phyloP scores from a whole-genome alignment of 1,140 invertebrate species.

The Macrobrachium nipponense region DNA sequence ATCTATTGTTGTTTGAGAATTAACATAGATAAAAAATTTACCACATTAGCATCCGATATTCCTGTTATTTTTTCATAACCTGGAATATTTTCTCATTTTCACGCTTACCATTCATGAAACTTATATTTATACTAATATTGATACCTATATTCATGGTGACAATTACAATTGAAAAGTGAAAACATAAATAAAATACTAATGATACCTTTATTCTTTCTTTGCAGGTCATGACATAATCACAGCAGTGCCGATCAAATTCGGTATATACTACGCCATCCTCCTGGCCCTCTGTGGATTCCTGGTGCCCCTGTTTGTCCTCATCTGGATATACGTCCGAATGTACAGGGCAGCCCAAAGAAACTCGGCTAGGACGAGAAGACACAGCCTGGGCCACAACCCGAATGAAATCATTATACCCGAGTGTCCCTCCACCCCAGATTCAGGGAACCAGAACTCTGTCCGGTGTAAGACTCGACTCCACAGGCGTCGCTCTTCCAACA shows the following conservation, averaged over 20 bases:
- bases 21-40: too few relatives aligned
- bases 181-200: too few relatives aligned
- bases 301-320: conserved; percentile 71
- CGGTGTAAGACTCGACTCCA: conserved; percentile 60
- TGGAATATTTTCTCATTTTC: too few relatives aligned
- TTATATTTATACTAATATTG: too few relatives aligned
- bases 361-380: conserved; percentile 72
- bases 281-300: conserved; percentile 69
- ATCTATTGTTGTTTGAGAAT: too few relatives aligned
- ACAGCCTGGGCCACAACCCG: conserved; percentile 70
- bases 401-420: conserved; percentile 64
- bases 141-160: too few relatives aligned
- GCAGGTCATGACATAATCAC: conserved; percentile 39
- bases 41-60: too few relatives aligned
- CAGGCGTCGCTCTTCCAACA: conserved; percentile 67
- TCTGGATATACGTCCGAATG: conserved; percentile 74
- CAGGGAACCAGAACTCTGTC: conserved; percentile 64
- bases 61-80: too few relatives aligned
- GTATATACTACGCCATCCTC: conserved; percentile 56
- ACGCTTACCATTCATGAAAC: too few relatives aligned
- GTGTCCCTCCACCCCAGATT: conserved; percentile 57
- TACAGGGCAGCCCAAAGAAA: conserved; percentile 73
- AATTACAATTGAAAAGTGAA: too few relatives aligned
- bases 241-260: conserved; percentile 41
- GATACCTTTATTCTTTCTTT: too few relatives aligned